phyloP scores from a whole-genome alignment of 2,888 invertebrate genomes.

The Girardia tigrina region DNA sequence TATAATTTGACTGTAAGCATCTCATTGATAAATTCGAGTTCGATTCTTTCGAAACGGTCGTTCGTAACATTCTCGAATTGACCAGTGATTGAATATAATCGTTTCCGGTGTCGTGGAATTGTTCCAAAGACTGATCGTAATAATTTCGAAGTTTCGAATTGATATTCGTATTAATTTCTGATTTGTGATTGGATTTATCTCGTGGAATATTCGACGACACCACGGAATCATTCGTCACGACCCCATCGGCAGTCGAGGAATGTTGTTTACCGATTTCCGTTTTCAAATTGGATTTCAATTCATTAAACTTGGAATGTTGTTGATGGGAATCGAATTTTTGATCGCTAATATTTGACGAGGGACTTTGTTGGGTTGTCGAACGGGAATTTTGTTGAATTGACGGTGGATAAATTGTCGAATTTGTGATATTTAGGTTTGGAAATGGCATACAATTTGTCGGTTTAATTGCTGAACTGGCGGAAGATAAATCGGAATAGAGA shows the following conservation, averaged over 20 bases:
- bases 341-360: slow-evolving; percentile 6
- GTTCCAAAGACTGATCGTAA: not conserved
- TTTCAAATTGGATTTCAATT: not conserved
- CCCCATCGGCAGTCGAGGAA: not conserved
- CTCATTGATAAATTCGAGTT: not conserved
- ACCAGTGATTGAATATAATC: not conserved
- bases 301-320: slow-evolving; percentile 11
- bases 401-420: not conserved
- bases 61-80: not conserved
- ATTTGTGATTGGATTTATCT: slow-evolving; percentile 3
- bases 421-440: not conserved
- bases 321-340: not conserved
- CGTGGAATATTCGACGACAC: not conserved
- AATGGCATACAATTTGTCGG: slow-evolving; percentile 4
- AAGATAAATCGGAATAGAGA: not conserved
- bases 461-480: not conserved
- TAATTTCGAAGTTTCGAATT: not conserved
- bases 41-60: not conserved
- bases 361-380: slow-evolving; percentile 19
- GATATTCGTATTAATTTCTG: not conserved
- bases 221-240: not conserved
- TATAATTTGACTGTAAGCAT: not conserved
- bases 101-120: not conserved
- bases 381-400: slow-evolving; percentile 10
- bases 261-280: not conserved